phyloP scores from a whole-genome alignment of 2,113 vertebrate genomes.

The Arothron firmamentum region DNA sequence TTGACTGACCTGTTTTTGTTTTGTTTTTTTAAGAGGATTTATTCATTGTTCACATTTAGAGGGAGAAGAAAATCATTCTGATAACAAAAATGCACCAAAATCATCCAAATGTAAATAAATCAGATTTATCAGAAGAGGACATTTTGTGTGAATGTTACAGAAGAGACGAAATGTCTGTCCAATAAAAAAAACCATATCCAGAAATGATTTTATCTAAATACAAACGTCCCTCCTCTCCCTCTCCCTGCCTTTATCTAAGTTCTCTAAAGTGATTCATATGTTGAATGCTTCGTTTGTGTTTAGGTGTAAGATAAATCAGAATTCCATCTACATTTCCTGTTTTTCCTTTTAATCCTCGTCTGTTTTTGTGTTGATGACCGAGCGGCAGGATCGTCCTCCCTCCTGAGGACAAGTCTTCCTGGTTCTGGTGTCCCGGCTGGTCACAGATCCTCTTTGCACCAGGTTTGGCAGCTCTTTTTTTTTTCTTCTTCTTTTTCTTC shows the following conservation, averaged over 20 bases:
- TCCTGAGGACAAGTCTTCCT: slow-evolving; percentile 51
- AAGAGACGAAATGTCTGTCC: too few relatives aligned
- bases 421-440: too few relatives aligned
- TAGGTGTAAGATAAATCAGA: too few relatives aligned
- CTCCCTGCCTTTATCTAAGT: too few relatives aligned
- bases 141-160: too few relatives aligned
- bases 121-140: too few relatives aligned
- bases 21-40: slow-evolving; percentile 40
- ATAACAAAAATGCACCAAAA: not conserved
- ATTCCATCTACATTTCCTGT: not conserved
- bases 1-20: slow-evolving; percentile 49
- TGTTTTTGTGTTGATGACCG: not conserved
- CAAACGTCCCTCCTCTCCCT: too few relatives aligned
- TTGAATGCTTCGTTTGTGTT: too few relatives aligned
- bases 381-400: not conserved
- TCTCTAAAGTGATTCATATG: too few relatives aligned
- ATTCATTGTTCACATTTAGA: slow-evolving; percentile 70
- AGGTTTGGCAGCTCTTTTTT: slow-evolving; percentile 29
- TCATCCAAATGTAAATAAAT: too few relatives aligned
- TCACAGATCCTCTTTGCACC: slow-evolving; percentile 5
- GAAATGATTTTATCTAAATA: too few relatives aligned
- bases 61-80: slow-evolving; percentile 58
- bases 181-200: too few relatives aligned
- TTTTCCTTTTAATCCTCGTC: slow-evolving; percentile 12
- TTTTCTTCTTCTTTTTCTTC: not conserved